Base-by-base conservation (phyloP, 2,888 invertebrate genomes). In the Drosophila crucigera region DNA sequence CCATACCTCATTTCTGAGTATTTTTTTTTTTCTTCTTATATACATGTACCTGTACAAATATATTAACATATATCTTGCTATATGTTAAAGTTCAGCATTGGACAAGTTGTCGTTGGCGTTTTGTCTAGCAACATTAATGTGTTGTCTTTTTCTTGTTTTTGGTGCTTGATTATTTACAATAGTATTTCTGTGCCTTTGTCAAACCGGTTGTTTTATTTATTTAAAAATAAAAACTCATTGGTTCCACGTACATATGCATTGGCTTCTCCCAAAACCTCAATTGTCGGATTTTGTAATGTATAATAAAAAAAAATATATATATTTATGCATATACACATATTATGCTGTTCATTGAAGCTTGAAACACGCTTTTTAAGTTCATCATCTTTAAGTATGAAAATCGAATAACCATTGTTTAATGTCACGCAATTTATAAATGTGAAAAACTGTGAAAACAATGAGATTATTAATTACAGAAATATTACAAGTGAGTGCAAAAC, bases 21-120 rank as follows among this genome's bases (percentile, higher is more conserved):
- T 47, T 7, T 47, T 43, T 7, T 47, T 43, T 60, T 43, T 59
- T 35, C 11, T 35, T 16, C 22, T 43, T 60, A 50, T 19, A 54
- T 10, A 25, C 35, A 37, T 35, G 14, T 33, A 33, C 22, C 58
- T 55, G 16, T 28, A 39, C 22, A 64, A 28, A 33, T 41, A 30
- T 43, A 39, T 37, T 47, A 16, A 10, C 35, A 41, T 25, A 37
- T 71, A 56, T 74, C 72, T 77, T 50, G 68, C 39, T 87, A 85
- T 85, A 85, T 85, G 87, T 63, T 84, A 85, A 87, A 87, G 85
- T 85, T 85, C 83, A 87, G 66, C 74, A 68, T 75, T 82, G 72
- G 73, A 80, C 72, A 72, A 68, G 62, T 72, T 69, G 63, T 10
- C 60, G 58, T 71, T 63, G 56, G 41, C 52, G 64, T 41, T 71